Percentiles rank a stretch among this genome's conserved stretches.
These are phyloP conservation scores for Copidosoma aretas DNA, from an alignment of 2,888 invertebrate species.

Conservation along the genomic window DNA sequence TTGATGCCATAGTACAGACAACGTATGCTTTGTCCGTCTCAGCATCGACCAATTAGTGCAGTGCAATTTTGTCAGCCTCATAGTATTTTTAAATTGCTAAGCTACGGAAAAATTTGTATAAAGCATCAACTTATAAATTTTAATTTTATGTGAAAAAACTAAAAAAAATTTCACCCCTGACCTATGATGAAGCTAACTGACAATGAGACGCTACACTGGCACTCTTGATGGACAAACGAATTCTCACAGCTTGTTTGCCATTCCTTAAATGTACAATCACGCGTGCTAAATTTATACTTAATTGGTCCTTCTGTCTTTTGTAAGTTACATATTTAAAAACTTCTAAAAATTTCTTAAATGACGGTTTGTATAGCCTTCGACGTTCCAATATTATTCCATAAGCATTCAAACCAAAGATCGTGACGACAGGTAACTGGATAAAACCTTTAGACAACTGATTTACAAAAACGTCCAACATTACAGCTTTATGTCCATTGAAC, in stretches of 20 bases:
- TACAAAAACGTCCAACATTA: conserved; percentile 17
- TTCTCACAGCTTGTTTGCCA: conserved; percentile 73
- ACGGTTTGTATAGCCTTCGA: conserved; percentile 66
- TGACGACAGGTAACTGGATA: conserved; percentile 65
- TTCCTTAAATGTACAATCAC: conserved; percentile 70
- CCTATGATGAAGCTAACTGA: conserved; percentile 80
- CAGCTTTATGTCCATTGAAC: conserved; percentile 55
- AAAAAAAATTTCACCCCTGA: conserved; percentile 65
- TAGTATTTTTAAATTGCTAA: conserved; percentile 75
- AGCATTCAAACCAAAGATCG: conserved; percentile 75
- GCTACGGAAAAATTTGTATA: conserved; percentile 53
- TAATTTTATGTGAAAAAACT: conserved; percentile 64
- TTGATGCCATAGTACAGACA: conserved; percentile 84
- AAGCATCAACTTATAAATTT: not conserved
- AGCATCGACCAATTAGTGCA: conserved; percentile 71
- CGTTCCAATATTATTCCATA: conserved; percentile 77
- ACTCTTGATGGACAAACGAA: conserved; percentile 72
- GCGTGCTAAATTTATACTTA: conserved; percentile 77
- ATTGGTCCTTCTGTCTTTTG: conserved; percentile 65
- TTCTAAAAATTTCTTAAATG: conserved; percentile 71
- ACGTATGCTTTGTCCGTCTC: conserved; percentile 77
- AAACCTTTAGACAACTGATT: conserved; percentile 10
- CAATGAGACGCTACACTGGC: conserved; percentile 77
- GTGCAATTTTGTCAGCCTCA: conserved; percentile 75
- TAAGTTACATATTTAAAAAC: conserved; percentile 67